phyloP scores from a whole-genome alignment of 2,113 vertebrate species.

The Symphodus melops region DNA sequence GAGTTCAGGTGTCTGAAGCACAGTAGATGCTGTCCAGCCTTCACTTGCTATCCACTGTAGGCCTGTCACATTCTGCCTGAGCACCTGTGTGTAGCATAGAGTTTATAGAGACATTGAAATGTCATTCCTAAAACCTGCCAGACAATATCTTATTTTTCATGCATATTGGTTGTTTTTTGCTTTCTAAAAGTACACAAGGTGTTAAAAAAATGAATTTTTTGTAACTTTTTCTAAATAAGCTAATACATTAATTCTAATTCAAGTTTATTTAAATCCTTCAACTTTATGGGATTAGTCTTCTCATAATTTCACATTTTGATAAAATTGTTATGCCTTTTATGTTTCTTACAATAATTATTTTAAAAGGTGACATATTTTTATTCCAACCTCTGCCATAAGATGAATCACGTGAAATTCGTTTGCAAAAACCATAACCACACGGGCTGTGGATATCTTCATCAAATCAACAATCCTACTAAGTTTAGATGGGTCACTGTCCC shows the following conservation, averaged over 20 bases:
- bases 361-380: not conserved
- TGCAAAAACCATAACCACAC: slow-evolving; percentile 65
- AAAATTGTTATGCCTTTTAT: not conserved
- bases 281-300: too few relatives aligned
- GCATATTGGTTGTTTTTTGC: too few relatives aligned
- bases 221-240: too few relatives aligned
- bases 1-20: slow-evolving; percentile 49
- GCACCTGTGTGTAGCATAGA: slow-evolving; percentile 46
- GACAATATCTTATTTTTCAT: too few relatives aligned
- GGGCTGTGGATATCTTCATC: slow-evolving; percentile 65
- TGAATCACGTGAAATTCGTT: slow-evolving; percentile 62
- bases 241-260: too few relatives aligned
- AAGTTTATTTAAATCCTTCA: too few relatives aligned
- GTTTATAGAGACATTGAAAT: not conserved
- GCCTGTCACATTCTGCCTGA: slow-evolving; percentile 72
- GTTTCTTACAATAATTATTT: not conserved
- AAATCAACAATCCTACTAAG: slow-evolving; percentile 65
- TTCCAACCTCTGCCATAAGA: slow-evolving; percentile 68
- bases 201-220: too few relatives aligned
- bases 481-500: slow-evolving; percentile 49
- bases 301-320: too few relatives aligned
- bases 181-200: too few relatives aligned
- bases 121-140: too few relatives aligned
- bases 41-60: slow-evolving; percentile 80
- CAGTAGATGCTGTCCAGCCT: slow-evolving; percentile 51